Percentiles rank a stretch among this genome's conserved stretches.
phyloP scores from a whole-genome alignment of 2,888 invertebrate genomes.

The Brenthis hecate region DNA sequence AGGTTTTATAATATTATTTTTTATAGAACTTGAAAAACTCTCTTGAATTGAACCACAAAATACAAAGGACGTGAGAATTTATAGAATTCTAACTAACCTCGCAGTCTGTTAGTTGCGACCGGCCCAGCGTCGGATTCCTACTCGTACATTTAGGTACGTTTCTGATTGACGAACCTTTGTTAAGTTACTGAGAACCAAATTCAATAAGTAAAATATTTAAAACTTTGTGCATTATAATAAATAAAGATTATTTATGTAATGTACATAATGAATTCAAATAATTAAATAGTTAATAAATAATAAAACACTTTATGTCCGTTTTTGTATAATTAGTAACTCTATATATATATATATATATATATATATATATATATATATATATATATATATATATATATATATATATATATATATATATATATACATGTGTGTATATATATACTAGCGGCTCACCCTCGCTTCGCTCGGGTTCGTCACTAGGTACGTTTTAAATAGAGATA shows the following conservation, averaged over 20 bases:
- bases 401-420: too few species aligned
- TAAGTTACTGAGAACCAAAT: background rate
- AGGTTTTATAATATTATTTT: too few species aligned
- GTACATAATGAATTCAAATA: background rate
- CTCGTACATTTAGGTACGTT: constrained; percentile 13
- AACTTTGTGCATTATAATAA: background rate
- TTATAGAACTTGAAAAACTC: background rate
- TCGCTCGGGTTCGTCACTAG: too few species aligned
- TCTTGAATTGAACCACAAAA: constrained; percentile 24
- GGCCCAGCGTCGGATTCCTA: constrained; percentile 8
- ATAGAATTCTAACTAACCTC: constrained; percentile 16
- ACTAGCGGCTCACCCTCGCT: too few species aligned
- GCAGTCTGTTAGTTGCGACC: constrained; percentile 10
- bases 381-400: too few species aligned
- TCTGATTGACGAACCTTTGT: constrained; percentile 11
- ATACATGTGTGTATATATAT: too few species aligned
- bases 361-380: too few species aligned
- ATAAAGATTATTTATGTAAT: background rate
- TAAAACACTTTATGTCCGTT: background rate
- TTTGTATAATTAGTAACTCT: background rate
- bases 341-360: too few species aligned
- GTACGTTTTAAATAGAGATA: too few species aligned
- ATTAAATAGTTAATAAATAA: background rate
- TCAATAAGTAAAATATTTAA: background rate
- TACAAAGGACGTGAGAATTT: constrained; percentile 28